phyloP scores from a whole-genome alignment of 2,113 vertebrate species.

The Aplodontia rufa region DNA sequence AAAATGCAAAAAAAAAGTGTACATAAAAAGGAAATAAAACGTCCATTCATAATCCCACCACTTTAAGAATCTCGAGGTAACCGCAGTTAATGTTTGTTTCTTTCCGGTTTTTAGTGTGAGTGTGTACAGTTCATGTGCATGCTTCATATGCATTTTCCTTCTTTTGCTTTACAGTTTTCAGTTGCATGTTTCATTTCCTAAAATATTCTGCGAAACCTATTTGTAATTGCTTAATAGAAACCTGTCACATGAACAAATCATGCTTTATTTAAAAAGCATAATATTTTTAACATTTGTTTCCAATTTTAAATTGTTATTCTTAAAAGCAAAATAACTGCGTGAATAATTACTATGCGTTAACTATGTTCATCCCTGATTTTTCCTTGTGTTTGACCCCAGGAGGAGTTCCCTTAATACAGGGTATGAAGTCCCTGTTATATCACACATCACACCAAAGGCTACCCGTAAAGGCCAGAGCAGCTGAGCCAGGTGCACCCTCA shows the following conservation, averaged over 20 bases:
- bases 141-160: neutral
- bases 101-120: neutral
- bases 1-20: neutral
- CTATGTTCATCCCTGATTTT: neutral
- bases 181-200: neutral
- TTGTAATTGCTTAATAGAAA: neutral
- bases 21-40: conserved; percentile 3
- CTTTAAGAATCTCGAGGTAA: neutral
- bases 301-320: conserved; percentile 9
- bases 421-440: neutral
- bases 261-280: neutral
- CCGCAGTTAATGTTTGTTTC: neutral
- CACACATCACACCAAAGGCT: neutral
- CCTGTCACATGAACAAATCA: neutral
- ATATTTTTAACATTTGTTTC: conserved; percentile 32
- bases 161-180: neutral
- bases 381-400: neutral
- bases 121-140: neutral
- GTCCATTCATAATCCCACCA: neutral
- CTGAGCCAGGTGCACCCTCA: neutral
- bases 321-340: neutral
- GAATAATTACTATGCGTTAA: neutral
- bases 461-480: neutral
- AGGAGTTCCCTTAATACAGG: neutral
- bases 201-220: neutral